phyloP scores from a whole-genome alignment of 2,888 invertebrate species.

The Deilephila porcellus region DNA sequence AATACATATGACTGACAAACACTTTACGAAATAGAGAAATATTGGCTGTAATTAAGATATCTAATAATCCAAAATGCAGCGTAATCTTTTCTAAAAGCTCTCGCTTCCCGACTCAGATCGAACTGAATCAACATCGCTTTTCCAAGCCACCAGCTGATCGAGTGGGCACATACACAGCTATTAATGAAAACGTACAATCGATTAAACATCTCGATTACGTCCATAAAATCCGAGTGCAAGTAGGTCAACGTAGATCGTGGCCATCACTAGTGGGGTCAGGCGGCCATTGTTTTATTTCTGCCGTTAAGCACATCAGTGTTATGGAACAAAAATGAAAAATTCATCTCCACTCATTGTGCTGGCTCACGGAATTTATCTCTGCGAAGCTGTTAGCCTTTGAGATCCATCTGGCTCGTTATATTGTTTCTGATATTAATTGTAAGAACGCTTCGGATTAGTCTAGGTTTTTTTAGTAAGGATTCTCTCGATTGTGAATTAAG shows the following conservation, averaged over 20 bases:
- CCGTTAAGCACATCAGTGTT: conserved; percentile 23
- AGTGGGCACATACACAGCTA: not conserved
- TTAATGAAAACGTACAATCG: conserved; percentile 16
- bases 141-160: not conserved
- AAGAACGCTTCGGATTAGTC: conserved; percentile 1
- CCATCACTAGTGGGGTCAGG: conserved; percentile 17
- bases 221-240: conserved; percentile 14
- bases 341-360: conserved; percentile 23
- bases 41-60: too few species aligned
- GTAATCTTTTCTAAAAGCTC: not conserved
- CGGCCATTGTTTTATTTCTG: conserved; percentile 20
- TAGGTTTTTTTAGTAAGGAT: not conserved
- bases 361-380: conserved; percentile 1
- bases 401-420: conserved; percentile 1
- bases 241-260: conserved; percentile 14
- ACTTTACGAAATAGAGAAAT: too few species aligned
- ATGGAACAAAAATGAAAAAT: conserved; percentile 21
- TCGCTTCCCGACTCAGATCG: not conserved
- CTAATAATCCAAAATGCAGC: not conserved
- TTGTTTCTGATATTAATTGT: conserved; percentile 1
- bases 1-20: too few species aligned
- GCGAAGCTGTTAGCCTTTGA: not conserved
- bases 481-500: too few species aligned
- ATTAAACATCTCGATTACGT: conserved; percentile 24
- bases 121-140: not conserved